A percentile compares a stretch with the other conserved stretches of the same genome.
phyloP scores from a whole-genome alignment of 2,797 vertebrate genomes.

The Enteromius treurensis region DNA sequence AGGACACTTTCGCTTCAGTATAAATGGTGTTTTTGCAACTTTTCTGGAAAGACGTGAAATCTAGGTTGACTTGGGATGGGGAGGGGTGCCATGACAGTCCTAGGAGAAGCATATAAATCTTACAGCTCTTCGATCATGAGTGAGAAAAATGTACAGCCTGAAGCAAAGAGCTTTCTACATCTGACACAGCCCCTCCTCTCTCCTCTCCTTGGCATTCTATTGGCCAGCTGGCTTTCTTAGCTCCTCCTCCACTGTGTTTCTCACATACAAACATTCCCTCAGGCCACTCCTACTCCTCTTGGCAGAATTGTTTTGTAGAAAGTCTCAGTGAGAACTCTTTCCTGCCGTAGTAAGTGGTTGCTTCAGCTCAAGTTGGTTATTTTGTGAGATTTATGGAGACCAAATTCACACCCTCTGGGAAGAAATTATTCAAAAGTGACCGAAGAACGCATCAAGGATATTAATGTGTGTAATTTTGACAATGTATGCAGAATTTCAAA shows the following conservation, averaged over 20 bases:
- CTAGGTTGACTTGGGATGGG: not conserved
- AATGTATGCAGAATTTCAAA: not conserved
- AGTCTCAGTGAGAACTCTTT: slow-evolving; percentile 23
- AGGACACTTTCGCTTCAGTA: not conserved
- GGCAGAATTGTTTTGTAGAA: slow-evolving; percentile 62
- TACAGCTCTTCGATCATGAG: slow-evolving; percentile 2
- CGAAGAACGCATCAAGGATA: not conserved
- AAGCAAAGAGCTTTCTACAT: slow-evolving; percentile 20
- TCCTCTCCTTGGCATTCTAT: slow-evolving; percentile 28
- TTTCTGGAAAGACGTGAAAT: not conserved
- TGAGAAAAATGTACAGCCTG: slow-evolving; percentile 32
- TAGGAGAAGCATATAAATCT: slow-evolving; percentile 35
- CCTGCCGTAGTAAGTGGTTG: slow-evolving; percentile 14
- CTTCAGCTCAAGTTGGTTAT: not conserved
- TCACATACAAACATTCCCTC: slow-evolving; percentile 60
- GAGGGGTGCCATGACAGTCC: not conserved
- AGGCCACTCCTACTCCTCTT: slow-evolving; percentile 50
- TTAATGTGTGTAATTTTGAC: not conserved
- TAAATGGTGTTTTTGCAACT: not conserved
- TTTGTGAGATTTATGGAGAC: not conserved
- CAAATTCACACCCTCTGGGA: not conserved
- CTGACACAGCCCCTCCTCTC: slow-evolving; percentile 30
- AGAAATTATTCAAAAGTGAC: not conserved
- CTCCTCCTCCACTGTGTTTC: slow-evolving; percentile 66
- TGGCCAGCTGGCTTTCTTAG: slow-evolving; percentile 1